Evolutionary conservation across 2,113 vertebrate species (phyloP), one percentile per base, ranked within the genome.

Genomic region (Lagopus leucura): DNA sequence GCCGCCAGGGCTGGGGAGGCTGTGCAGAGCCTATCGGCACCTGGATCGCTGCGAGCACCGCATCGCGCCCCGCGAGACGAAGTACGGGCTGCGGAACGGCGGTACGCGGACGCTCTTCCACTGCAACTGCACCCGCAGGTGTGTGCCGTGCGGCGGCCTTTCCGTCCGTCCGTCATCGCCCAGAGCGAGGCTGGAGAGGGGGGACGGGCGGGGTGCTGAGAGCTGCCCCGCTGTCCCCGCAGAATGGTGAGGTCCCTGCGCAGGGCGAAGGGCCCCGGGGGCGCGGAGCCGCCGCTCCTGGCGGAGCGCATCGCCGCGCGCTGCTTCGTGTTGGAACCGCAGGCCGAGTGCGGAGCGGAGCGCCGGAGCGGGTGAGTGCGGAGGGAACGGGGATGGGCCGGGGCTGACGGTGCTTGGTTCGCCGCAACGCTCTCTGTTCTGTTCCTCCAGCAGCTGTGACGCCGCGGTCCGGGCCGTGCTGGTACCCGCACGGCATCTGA

Each of bases 71-170:
- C 40, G 47, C 1, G 94, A 98, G 85, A 93, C 82, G 82, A 98
- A 95, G 91, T 98, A 98, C 63, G 97, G 98, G 42, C 93, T 99
- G 79, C 82, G 82, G 71, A 99, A 99, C 13, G 0, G 7, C 0
- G 97, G 97, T 52, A 43, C 6, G 2, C 58, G 13, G 30, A 97
- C 88, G 1, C 95, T 99, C 54, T 98, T 98, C 84, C 98, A 98
- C 96, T 99, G 98, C 95, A 98, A 98, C 92, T 99, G 99, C 22
- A 98, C 97, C 1, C 73, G 7, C 87, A 98, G 98, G 98, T 99
- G 36, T 24, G 96, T 57, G 60, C 34, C 9, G 14, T 10, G 34
- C 13, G 13, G 34, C 18, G 30, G 55, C 19, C 64, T 20, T 1
- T 66, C 28, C 11, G 24, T 50, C 48, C 48, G 48, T 50, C 48